Evolutionary conservation across 2,797 vertebrate species (phyloP).

Genomic region (Enteromius viviparus): DNA sequence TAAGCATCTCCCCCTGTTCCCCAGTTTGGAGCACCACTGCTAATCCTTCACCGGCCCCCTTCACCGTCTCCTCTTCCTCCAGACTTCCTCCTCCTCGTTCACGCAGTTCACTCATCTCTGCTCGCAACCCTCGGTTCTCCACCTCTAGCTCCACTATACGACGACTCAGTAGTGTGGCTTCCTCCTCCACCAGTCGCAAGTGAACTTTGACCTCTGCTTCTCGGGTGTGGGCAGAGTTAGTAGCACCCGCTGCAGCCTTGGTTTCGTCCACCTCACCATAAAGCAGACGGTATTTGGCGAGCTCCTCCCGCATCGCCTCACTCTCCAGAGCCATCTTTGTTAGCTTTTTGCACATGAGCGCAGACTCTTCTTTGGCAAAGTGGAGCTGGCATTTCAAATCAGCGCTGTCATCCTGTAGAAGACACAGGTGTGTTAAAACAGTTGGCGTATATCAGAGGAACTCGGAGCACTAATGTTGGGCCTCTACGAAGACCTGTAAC

Average conservation of each 20-base stretch:
- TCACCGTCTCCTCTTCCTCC: constrained; percentile 78
- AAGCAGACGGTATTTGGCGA: constrained; percentile 86
- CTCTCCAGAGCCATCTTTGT: constrained; percentile 92
- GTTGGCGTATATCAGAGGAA: background rate
- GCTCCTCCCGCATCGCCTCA: constrained; percentile 88
- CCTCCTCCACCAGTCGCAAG: constrained; percentile 95
- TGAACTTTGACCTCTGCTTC: constrained; percentile 93
- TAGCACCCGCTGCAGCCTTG: constrained; percentile 78
- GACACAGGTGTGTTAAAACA: background rate
- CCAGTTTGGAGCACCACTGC: constrained; percentile 61
- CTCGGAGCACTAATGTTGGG: background rate
- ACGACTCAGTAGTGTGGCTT: constrained; percentile 93
- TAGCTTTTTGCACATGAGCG: constrained; percentile 98
- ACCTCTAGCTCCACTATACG: constrained; percentile 96
- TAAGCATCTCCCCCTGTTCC: constrained; percentile 71
- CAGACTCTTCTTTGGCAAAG: constrained; percentile 96
- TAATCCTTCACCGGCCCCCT: constrained; percentile 64
- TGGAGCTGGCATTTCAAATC: constrained; percentile 97
- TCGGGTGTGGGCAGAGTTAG: constrained; percentile 79
- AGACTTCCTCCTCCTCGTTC: constrained; percentile 78
- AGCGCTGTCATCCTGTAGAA: constrained; percentile 87
- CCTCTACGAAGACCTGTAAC: background rate
- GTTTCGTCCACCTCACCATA: constrained; percentile 86
- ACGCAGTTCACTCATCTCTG: constrained; percentile 85
- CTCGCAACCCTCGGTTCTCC: constrained; percentile 92